Evolutionary conservation across 2,113 vertebrate species (phyloP).

Genomic region (Chloebia gouldiae): DNA sequence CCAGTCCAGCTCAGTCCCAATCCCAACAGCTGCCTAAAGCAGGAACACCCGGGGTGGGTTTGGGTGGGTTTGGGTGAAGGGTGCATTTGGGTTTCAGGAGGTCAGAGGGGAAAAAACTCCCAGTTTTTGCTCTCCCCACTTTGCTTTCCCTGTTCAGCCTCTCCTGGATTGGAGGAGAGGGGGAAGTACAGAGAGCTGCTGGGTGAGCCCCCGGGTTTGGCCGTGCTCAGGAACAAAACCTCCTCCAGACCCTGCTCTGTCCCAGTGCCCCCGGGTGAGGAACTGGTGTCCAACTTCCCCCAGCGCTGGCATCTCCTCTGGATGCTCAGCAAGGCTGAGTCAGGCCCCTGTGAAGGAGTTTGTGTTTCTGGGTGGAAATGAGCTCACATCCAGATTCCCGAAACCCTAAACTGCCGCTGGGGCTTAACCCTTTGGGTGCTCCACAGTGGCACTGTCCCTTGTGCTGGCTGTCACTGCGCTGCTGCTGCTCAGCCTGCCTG

Average conservation of each 20-base stretch:
- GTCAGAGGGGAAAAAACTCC: neutral
- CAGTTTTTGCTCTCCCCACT: neutral
- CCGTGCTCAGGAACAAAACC: neutral
- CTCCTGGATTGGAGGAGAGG: neutral
- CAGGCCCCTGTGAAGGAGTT: neutral
- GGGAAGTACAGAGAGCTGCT: rapidly evolving
- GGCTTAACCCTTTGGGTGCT: neutral
- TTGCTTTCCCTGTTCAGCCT: neutral
- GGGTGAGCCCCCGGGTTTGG: neutral
- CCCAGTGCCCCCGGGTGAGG: rapidly evolving
- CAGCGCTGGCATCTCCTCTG: neutral
- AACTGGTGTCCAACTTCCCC: neutral
- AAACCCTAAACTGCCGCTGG: neutral
- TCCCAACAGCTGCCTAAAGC: neutral
- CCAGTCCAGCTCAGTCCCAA: neutral
- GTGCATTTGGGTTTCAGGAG: rapidly evolving
- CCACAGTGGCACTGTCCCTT: neutral
- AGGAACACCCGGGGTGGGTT: rapidly evolving
- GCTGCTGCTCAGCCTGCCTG: neutral
- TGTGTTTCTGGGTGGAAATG: slow-evolving; percentile 9
- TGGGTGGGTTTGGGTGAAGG: neutral
- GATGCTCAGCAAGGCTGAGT: neutral
- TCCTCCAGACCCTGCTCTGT: neutral
- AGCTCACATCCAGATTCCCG: neutral
- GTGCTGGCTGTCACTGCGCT: neutral